phyloP scores from a whole-genome alignment of 2,797 vertebrate species.

The Carapus acus region DNA sequence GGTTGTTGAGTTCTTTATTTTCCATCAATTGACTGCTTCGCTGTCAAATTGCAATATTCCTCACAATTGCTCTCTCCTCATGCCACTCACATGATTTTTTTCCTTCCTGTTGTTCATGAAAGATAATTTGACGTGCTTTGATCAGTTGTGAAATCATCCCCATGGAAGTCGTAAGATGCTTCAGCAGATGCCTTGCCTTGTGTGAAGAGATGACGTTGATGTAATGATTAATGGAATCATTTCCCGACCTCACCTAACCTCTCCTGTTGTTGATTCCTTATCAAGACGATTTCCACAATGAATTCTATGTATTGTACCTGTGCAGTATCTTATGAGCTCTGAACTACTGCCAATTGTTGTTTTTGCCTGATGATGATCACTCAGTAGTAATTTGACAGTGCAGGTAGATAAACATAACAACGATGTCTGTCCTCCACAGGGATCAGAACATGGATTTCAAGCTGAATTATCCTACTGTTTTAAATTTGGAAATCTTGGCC shows the following conservation, averaged over 20 bases:
- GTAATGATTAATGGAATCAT: constrained; percentile 12
- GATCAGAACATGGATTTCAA: neutral
- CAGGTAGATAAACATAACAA: constrained; percentile 3
- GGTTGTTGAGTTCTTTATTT: constrained; percentile 48
- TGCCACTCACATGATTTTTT: constrained; percentile 30
- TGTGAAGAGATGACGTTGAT: neutral
- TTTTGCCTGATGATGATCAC: constrained; percentile 32
- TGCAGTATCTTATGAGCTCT: constrained; percentile 17
- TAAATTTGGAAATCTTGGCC: too few species aligned
- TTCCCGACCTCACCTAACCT: neutral
- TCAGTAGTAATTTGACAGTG: constrained; percentile 11
- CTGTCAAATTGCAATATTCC: constrained; percentile 39
- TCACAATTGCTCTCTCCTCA: too few species aligned
- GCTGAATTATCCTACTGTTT: too few species aligned
- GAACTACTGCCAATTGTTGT: constrained; percentile 14
- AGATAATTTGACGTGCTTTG: constrained; percentile 7
- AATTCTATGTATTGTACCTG: constrained; percentile 17
- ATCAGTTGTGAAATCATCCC: neutral
- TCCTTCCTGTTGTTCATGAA: constrained; percentile 22
- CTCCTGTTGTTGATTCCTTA: constrained; percentile 16
- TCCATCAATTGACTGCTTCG: constrained; percentile 31
- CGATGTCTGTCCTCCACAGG: constrained; percentile 1
- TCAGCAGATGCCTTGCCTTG: neutral
- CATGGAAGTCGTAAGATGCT: neutral
- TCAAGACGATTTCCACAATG: constrained; percentile 10